Evolutionary conservation across 2,113 vertebrate genomes (phyloP).

Genomic region (Engystomops pustulosus): DNA sequence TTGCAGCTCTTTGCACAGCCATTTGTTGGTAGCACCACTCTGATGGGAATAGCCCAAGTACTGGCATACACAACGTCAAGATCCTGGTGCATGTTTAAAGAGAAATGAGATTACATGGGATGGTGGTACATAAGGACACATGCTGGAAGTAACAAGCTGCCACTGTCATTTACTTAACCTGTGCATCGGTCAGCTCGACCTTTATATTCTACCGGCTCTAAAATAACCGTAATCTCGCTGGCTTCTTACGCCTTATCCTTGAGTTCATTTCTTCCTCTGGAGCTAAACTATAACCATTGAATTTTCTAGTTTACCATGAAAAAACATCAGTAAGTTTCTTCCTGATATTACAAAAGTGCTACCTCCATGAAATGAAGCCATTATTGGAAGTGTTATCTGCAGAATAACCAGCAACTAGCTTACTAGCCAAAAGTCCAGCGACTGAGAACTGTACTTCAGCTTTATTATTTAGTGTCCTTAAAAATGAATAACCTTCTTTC

Average conservation of each 20-base stretch:
- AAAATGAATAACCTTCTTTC: neutral
- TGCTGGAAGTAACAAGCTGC: neutral
- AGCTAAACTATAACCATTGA: neutral
- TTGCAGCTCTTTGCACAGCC: no score
- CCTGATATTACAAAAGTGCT: neutral
- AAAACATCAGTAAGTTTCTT: neutral
- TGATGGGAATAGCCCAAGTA: neutral
- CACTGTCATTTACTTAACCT: neutral
- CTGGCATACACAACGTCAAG: neutral
- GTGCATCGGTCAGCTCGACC: neutral
- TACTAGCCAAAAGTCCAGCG: neutral
- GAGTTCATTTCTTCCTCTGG: no score
- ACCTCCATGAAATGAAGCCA: neutral
- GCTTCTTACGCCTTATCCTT: neutral
- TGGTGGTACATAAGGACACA: no score
- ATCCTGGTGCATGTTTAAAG: neutral
- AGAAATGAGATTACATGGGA: no score
- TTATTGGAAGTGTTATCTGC: neutral
- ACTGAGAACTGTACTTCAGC: neutral
- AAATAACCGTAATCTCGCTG: constrained; percentile 5
- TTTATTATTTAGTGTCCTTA: neutral
- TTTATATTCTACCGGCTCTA: neutral
- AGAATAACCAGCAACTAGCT: neutral
- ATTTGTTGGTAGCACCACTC: neutral
- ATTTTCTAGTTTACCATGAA: neutral